Evolutionary conservation across 2,888 invertebrate species (phyloP).

Genomic region (Drosophila macrospina): DNA sequence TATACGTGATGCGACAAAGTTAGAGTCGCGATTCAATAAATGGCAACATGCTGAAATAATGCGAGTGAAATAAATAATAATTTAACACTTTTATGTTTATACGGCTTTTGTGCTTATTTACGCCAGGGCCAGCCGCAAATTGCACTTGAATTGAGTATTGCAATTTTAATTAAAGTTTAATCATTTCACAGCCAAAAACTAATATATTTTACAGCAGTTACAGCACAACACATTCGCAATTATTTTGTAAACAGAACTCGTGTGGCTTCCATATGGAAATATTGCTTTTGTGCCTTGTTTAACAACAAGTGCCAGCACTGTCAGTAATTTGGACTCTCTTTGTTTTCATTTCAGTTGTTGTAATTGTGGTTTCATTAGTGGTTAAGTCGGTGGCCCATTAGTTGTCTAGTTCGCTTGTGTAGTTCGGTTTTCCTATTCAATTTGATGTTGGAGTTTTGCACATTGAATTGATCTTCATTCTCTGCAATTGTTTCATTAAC

Average conservation of each 20-base stretch:
- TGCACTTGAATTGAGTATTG: conserved; percentile 2
- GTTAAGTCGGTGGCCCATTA: neutral
- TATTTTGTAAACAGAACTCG: neutral
- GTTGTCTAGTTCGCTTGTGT: neutral
- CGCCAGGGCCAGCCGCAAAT: neutral
- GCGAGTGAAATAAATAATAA: neutral
- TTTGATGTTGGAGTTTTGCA: neutral
- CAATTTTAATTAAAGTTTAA: conserved; percentile 15
- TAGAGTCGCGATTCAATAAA: neutral
- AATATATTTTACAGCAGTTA: conserved; percentile 1
- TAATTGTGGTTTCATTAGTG: conserved; percentile 15
- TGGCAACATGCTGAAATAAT: neutral
- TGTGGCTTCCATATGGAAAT: neutral
- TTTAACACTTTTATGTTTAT: neutral
- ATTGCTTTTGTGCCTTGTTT: neutral
- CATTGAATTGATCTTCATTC: no score
- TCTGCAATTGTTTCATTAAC: no score
- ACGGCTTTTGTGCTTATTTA: neutral
- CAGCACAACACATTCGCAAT: neutral
- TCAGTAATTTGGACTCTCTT: conserved; percentile 3
- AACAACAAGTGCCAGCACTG: neutral
- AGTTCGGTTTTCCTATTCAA: neutral
- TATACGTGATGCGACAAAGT: conserved; percentile 12
- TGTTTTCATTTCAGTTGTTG: neutral
- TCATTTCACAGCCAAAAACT: conserved; percentile 1